Evolutionary conservation across 2,888 invertebrate genomes (phyloP).

Genomic region (Rhodophaea formosa): DNA sequence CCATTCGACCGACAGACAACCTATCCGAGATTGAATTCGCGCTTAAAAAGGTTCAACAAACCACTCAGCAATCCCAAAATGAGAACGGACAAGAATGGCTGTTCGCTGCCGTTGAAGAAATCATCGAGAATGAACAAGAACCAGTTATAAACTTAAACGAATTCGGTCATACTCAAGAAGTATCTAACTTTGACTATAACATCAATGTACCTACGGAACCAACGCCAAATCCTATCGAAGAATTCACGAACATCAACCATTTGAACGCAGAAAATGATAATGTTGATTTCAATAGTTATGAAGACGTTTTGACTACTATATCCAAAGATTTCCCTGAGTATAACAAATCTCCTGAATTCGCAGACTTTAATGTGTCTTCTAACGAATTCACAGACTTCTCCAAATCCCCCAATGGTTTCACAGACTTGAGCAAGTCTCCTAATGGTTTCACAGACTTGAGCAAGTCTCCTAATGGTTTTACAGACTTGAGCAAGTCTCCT

Average conservation of each 20-base stretch:
- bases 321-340: background rate
- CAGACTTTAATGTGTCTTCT: background rate
- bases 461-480: too few relatives aligned
- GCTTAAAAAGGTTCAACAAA: conserved; percentile 44
- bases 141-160: conserved; percentile 25
- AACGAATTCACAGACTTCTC: too few relatives aligned
- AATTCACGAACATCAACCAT: conserved; percentile 33
- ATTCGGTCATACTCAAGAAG: conserved; percentile 30
- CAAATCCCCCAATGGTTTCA: too few relatives aligned
- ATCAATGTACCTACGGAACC: background rate
- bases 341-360: background rate
- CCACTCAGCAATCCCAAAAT: conserved; percentile 42
- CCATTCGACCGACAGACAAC: conserved; percentile 31
- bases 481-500: too few relatives aligned
- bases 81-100: conserved; percentile 40
- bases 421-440: too few relatives aligned
- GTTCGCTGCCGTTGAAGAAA: conserved; percentile 47
- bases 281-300: conserved; percentile 23
- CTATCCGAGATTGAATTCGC: conserved; percentile 48
- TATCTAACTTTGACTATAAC: background rate
- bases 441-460: too few relatives aligned
- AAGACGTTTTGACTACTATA: conserved; percentile 31
- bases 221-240: conserved; percentile 36
- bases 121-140: conserved; percentile 32
- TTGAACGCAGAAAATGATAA: conserved; percentile 21